Evolutionary conservation across 2,888 invertebrate species (phyloP).

Genomic region (Julus scanicus): DNA sequence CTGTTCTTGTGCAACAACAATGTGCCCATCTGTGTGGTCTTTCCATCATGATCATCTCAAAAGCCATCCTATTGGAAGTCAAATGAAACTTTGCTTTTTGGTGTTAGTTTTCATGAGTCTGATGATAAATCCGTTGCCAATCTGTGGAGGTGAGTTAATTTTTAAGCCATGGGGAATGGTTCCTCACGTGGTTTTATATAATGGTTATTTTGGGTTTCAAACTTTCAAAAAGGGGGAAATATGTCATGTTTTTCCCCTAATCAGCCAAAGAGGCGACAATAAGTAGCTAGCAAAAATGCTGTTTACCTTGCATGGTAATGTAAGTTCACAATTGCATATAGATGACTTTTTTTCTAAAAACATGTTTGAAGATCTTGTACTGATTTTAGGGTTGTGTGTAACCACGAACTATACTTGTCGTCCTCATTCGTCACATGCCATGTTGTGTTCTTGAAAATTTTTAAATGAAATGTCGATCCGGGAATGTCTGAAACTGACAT

Average conservation of each 20-base stretch:
- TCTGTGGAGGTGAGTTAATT: not conserved
- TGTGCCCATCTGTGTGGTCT: constrained; percentile 7
- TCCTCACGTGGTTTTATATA: not conserved
- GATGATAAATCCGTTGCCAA: not conserved
- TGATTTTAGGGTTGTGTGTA: too few relatives aligned
- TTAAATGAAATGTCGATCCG: too few relatives aligned
- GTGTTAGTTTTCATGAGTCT: not conserved
- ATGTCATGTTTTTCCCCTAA: not conserved
- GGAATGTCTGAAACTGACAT: too few relatives aligned
- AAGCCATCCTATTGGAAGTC: not conserved
- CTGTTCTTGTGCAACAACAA: not conserved
- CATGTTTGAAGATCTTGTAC: not conserved
- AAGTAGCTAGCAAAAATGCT: not conserved
- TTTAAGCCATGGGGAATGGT: not conserved
- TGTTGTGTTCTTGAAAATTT: too few relatives aligned
- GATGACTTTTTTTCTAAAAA: not conserved
- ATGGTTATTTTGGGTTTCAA: not conserved
- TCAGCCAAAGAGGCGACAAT: not conserved
- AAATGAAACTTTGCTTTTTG: constrained; percentile 1
- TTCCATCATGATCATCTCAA: not conserved
- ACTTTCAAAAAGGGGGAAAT: not conserved
- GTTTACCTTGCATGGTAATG: not conserved
- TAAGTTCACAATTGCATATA: not conserved
- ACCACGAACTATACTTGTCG: too few relatives aligned
- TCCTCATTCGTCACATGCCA: too few relatives aligned